phyloP scores from a whole-genome alignment of 1,140 invertebrate genomes.

The Anthonomus grandis region DNA sequence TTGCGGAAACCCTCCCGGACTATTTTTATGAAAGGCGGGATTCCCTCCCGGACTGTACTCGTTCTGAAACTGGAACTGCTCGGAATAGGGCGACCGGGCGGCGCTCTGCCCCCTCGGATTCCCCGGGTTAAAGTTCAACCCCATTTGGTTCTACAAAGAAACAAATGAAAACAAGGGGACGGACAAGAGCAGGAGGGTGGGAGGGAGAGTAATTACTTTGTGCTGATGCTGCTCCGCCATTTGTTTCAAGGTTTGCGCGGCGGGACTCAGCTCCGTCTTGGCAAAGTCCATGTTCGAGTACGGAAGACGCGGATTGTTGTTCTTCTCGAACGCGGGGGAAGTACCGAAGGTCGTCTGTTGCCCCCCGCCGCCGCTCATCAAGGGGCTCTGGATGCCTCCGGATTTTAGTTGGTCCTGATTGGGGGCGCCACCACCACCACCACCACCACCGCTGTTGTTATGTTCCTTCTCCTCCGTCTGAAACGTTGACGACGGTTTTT shows the following conservation, averaged over 20 bases:
- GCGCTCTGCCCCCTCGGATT: conserved; percentile 48
- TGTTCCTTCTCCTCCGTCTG: conserved; percentile 53
- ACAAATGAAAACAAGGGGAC: not conserved
- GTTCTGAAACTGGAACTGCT: conserved; percentile 52
- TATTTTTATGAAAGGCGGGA: conserved; percentile 51
- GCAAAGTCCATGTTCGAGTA: conserved; percentile 54
- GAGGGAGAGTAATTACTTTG: conserved; percentile 49
- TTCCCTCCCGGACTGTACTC: conserved; percentile 54
- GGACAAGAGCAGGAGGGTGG: not conserved
- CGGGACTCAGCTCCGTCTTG: conserved; percentile 74
- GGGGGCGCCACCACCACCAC: not conserved
- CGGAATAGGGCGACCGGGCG: conserved; percentile 34
- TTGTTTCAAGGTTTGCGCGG: conserved; percentile 90
- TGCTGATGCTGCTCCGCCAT: conserved; percentile 96
- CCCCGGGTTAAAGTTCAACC: conserved; percentile 48
- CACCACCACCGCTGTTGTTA: too few relatives aligned
- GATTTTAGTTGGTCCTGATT: conserved; percentile 13
- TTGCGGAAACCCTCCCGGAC: conserved; percentile 49
- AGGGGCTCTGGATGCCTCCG: conserved; percentile 33
- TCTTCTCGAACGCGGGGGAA: conserved; percentile 48
- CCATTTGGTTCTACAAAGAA: conserved; percentile 53
- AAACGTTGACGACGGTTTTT: too few relatives aligned
- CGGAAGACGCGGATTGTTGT: conserved; percentile 42
- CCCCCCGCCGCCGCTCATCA: too few relatives aligned
- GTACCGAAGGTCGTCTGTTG: conserved; percentile 53